These are phyloP conservation scores for Chymomyza fuscimana DNA, from an alignment of 2,888 invertebrate species.

Conservation along the genomic window DNA sequence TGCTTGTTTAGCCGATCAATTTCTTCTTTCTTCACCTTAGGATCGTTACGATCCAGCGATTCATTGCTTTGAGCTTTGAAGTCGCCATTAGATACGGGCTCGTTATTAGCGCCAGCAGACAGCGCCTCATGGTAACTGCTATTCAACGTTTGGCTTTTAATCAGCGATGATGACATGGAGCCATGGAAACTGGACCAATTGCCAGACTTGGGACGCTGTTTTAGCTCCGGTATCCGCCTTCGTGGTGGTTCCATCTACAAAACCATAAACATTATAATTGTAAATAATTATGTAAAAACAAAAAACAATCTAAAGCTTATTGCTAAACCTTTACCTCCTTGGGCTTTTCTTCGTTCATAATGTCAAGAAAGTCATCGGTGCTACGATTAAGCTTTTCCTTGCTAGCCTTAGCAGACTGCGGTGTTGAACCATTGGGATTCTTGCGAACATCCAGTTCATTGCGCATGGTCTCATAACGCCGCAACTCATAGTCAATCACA, in stretches of 20 bases:
- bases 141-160: slow-evolving; percentile 83
- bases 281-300: not conserved
- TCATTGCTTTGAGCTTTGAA: slow-evolving; percentile 76
- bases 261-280: not conserved
- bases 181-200: slow-evolving; percentile 82
- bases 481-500: slow-evolving; percentile 96
- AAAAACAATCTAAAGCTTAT: not conserved
- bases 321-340: slow-evolving; percentile 71
- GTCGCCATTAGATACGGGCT: slow-evolving; percentile 44
- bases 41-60: slow-evolving; percentile 76
- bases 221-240: slow-evolving; percentile 87
- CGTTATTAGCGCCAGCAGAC: slow-evolving; percentile 66
- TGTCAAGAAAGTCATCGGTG: slow-evolving; percentile 78
- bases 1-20: slow-evolving; percentile 89
- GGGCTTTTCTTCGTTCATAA: slow-evolving; percentile 80
- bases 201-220: slow-evolving; percentile 87
- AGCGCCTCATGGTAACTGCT: slow-evolving; percentile 86
- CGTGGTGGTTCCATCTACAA: slow-evolving; percentile 83
- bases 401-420: slow-evolving; percentile 74
- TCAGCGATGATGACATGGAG: slow-evolving; percentile 81
- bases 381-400: slow-evolving; percentile 78
- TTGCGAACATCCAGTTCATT: slow-evolving; percentile 84
- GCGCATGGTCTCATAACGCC: slow-evolving; percentile 95
- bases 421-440: slow-evolving; percentile 71
- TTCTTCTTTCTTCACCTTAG: slow-evolving; percentile 83